phyloP scores from a whole-genome alignment of 1,140 invertebrate genomes.

The Hypothenemus hampei region DNA sequence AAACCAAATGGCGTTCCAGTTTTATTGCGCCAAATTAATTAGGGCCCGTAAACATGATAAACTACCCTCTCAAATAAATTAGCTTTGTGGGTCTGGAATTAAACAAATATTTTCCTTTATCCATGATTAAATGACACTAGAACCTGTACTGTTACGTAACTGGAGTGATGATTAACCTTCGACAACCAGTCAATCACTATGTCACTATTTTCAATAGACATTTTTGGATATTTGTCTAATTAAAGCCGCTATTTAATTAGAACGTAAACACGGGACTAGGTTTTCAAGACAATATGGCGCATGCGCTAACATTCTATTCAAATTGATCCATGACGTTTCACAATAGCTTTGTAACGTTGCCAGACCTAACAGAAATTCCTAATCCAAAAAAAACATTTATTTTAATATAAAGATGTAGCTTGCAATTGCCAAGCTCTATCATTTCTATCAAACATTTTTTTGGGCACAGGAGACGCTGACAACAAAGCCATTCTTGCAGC shows the following conservation, averaged over 20 bases:
- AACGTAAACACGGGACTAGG: too few species aligned
- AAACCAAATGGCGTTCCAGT: constrained; percentile 31
- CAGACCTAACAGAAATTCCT: too few species aligned
- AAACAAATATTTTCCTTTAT: not conserved
- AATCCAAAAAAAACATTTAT: not conserved
- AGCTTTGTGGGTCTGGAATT: not conserved
- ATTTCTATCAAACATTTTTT: not conserved
- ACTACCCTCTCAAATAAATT: constrained; percentile 21
- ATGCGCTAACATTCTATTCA: too few species aligned
- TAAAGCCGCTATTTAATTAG: too few species aligned
- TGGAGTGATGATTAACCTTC: too few species aligned
- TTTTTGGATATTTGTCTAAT: too few species aligned
- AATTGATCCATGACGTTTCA: too few species aligned
- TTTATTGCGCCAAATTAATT: constrained; percentile 33
- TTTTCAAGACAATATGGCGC: too few species aligned
- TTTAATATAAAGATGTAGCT: not conserved
- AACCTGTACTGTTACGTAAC: too few species aligned
- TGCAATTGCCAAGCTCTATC: not conserved
- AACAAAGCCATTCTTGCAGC: constrained; percentile 51
- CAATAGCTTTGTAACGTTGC: too few species aligned
- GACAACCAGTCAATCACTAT: too few species aligned
- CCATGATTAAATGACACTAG: not conserved
- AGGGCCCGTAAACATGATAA: constrained; percentile 27
- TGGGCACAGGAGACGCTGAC: constrained; percentile 28
- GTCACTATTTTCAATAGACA: too few species aligned